phyloP scores from a whole-genome alignment of 92 coral and sea anemone genomes.

The Pocillopora meandrina region DNA sequence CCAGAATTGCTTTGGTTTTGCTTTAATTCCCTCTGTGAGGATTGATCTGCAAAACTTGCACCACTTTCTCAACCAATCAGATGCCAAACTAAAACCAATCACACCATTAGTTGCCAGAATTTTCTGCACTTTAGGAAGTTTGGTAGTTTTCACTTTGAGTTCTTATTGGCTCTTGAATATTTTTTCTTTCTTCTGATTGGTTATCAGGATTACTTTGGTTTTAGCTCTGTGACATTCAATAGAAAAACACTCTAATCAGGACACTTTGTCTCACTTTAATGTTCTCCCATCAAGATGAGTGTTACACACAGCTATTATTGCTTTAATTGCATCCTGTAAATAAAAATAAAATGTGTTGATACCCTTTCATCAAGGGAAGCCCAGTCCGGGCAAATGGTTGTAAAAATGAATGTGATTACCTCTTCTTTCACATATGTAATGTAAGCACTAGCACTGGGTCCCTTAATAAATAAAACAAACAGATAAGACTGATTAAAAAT shows the following conservation, averaged over 20 bases:
- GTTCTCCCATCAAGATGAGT: slow-evolving; percentile 96
- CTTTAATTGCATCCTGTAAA: slow-evolving; percentile 88
- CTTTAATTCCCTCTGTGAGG: too few species aligned
- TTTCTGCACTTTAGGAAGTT: background rate
- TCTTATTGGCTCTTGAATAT: too few species aligned
- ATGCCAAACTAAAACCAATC: too few species aligned
- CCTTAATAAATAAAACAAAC: slow-evolving; percentile 40
- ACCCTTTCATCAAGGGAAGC: background rate
- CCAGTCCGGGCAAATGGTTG: too few species aligned
- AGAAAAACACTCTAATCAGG: too few species aligned
- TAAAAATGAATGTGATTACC: slow-evolving; percentile 40
- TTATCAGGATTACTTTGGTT: too few species aligned
- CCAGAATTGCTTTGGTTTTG: too few species aligned
- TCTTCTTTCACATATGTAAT: slow-evolving; percentile 92
- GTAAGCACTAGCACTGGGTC: slow-evolving; percentile 99
- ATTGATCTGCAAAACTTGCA: too few species aligned
- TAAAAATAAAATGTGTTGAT: background rate
- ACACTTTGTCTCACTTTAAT: slow-evolving; percentile 69
- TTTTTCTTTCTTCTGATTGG: too few species aligned
- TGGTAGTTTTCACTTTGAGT: too few species aligned
- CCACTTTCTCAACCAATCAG: too few species aligned
- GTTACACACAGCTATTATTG: slow-evolving; percentile 95
- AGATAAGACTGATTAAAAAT: background rate
- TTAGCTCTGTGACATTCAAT: too few species aligned
- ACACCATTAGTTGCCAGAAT: background rate